Base-by-base conservation (phyloP, 2,888 invertebrate genomes). In the Parasteatoda lunata region DNA sequence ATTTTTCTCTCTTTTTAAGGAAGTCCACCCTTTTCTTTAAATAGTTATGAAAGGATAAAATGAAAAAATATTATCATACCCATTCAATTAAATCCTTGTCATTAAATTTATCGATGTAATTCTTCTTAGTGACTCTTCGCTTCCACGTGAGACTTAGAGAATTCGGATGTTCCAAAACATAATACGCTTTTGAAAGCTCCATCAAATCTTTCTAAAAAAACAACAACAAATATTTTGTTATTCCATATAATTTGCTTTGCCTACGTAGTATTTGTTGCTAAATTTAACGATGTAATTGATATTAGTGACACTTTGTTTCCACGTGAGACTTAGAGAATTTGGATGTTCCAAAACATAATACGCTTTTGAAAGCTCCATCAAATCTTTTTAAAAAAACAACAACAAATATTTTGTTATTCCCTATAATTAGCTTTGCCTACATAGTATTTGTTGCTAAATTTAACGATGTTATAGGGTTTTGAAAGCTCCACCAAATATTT, bases 1-100 rank as follows among this genome's bases (percentile, higher is more conserved):
- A 1, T 30, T 30, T 30, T 30, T 30, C 30, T 30, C 30, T 30
- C 2, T 30, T 30, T 30, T 30, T 30, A 30, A 30, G 30, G 30
- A 0, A 30, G 2, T 2, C 30, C 30, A 30, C 30, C 30, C 30
- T 30, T 30, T 30, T 30, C 30, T 30, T 30, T 30, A 30, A 30
- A 30, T 30, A 30, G 30, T 59, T 59, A 30, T 15, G 4, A 2
- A 30, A 30, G 7, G 30, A 15, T 30, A 68, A 7, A 9, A 5
- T 15, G 9, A 7, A 3, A 72, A 49, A 72, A 15, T 52, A 52
- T 30, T 5, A 4, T 30, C 49, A 69, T 75, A 84, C 84, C 84
- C 84, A 84, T 69, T 84, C 84, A 4, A 84, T 84, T n/a, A 84
- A 69, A 70, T 84, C 84, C n/a, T 75, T 84, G 13, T 84, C 79